Evolutionary conservation across 2,113 vertebrate species (phyloP).

Genomic region (Plestiodon gilberti): DNA sequence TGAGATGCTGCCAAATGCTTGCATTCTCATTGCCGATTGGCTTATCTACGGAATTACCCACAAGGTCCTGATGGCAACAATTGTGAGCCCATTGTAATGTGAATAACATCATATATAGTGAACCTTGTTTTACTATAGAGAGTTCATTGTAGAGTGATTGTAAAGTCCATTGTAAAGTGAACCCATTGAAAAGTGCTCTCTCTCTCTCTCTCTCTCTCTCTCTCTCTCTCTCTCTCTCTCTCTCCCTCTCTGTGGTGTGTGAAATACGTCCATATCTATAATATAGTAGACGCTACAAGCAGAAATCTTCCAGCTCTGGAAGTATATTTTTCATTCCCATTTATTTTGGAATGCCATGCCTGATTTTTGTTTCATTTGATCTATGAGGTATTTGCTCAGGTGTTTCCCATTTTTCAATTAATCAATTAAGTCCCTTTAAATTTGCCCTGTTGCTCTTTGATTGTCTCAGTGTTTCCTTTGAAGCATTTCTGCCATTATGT

Average conservation of each 20-base stretch:
- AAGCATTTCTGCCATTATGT: constrained; percentile 64
- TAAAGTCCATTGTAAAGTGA: too few species aligned
- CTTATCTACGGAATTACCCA: too few species aligned
- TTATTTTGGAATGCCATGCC: constrained; percentile 40
- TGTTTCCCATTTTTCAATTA: constrained; percentile 73
- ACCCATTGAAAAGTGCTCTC: too few species aligned
- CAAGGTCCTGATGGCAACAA: too few species aligned
- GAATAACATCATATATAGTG: too few species aligned
- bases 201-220: too few species aligned
- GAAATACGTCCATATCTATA: constrained; percentile 12
- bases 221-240: too few species aligned
- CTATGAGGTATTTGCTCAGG: constrained; percentile 71
- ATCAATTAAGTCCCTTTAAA: constrained; percentile 68
- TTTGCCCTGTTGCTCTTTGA: constrained; percentile 60
- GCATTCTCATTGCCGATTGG: too few species aligned
- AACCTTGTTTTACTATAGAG: too few species aligned
- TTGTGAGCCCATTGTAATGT: too few species aligned
- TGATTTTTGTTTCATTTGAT: constrained; percentile 64
- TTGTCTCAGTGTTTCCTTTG: constrained; percentile 67
- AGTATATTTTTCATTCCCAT: constrained; percentile 23
- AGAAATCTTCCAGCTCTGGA: constrained; percentile 40
- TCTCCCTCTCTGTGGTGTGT: background rate
- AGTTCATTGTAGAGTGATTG: too few species aligned
- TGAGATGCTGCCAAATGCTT: too few species aligned
- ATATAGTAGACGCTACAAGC: constrained; percentile 25